A percentile compares a stretch with the other conserved stretches of the same genome.
Evolutionary conservation across 2,888 invertebrate species (phyloP).

Genomic region (Andrena haemorrhoa): DNA sequence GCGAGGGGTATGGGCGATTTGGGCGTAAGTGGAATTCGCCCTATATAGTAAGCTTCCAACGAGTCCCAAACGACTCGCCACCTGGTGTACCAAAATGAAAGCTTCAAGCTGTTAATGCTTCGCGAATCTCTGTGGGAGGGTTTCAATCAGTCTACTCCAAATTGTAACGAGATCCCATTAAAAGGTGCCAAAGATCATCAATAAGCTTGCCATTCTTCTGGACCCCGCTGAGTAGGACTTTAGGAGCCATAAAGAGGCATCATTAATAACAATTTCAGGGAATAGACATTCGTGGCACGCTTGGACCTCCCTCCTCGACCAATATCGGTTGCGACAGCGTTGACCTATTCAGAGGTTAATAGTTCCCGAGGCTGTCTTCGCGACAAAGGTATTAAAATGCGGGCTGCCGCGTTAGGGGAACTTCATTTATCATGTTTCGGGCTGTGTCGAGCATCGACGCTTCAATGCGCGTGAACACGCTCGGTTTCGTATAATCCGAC

Average conservation of each 20-base stretch:
- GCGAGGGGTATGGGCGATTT: no score
- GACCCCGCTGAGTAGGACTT: neutral
- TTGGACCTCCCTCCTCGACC: neutral
- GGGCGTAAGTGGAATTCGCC: no score
- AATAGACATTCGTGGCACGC: conserved; percentile 8
- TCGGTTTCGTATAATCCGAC: conserved; percentile 37
- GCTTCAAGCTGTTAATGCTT: neutral
- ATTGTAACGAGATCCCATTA: neutral
- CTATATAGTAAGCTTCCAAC: neutral
- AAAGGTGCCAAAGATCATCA: conserved; percentile 35
- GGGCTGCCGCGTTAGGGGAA: conserved; percentile 9
- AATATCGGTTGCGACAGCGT: conserved; percentile 37
- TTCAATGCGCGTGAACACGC: conserved; percentile 19
- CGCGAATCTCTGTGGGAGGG: neutral
- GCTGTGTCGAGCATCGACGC: conserved; percentile 10
- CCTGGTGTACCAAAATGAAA: neutral
- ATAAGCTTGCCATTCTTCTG: conserved; percentile 15
- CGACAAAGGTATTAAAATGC: conserved; percentile 40
- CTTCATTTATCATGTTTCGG: conserved; percentile 55
- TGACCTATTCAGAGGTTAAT: conserved; percentile 40
- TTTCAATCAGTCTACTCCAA: neutral
- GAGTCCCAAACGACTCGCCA: neutral
- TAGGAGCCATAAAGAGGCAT: neutral
- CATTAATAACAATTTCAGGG: conserved; percentile 37
- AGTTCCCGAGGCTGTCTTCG: conserved; percentile 27